Evolutionary conservation across 1,140 invertebrate species (phyloP), one percentile per base, ranked within the genome.

Genomic region (Dreissena rostriformis): DNA sequence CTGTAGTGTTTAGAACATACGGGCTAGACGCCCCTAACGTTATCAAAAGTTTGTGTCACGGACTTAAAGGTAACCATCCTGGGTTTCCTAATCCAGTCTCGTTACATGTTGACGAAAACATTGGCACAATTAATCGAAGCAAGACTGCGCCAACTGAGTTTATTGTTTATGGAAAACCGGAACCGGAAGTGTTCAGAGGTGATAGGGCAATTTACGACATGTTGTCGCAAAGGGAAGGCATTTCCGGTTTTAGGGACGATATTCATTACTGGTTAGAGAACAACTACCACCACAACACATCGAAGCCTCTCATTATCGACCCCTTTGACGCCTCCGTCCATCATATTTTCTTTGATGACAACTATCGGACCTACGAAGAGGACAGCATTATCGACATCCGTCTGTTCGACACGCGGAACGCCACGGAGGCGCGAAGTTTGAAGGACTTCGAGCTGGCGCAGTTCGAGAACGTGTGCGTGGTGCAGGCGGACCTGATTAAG

Each of bases 271-370:
- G 92, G 92, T 90, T 91, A 63, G 84, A 86, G 15, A 82, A 92
- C 76, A 74, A 82, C 14, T 93, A 92, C 78, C 75, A 89, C 65
- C 88, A 91, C 74, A 68, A 71, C 29, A 80, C 88, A 2, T 90
- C 87, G 15, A 93, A 93, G 86, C 92, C 92, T 4, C 65, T 92
- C 22, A 92, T 91, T 88, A 87, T 93, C 15, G 91, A 92, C 71
- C 88, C 87, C 7, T 88, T 75, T 76, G 90, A 92, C 72, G 26
- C 71, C 0, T 79, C 70, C 0, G 88, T 90, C n/a, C 91, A 93
- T 28, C 92, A 93, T 79, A 93, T 93, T 67, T 89, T 93, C 74
- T 93, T 93, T 80, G 92, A 93, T 70, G 92, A 93, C 83, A 93
- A 93, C 74, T 91, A 91, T 76, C 76, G 92, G 24, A 86, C 90